Evolutionary conservation across 2,888 invertebrate species (phyloP), one percentile per base, ranked within the genome.

Genomic region (Polia nebulosa): DNA sequence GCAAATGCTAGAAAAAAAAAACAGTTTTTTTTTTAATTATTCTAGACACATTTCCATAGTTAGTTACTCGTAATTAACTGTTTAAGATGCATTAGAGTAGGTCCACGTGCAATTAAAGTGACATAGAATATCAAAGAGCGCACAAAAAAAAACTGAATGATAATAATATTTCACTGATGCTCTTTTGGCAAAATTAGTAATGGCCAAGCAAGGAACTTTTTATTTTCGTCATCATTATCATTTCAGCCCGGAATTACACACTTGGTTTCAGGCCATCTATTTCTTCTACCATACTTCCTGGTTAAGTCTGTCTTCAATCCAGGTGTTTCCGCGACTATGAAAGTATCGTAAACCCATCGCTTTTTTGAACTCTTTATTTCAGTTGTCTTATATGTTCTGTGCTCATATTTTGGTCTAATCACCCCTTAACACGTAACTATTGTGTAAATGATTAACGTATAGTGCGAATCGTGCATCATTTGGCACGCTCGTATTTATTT

Each of bases 401-500:
- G 25, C 17, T 27, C 22, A 32, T 36, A 55, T 77, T 49, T 39
- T 41, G 11, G 53, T 75, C 45, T 75, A 78, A 64, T 64, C 78
- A 55, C 72, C 34, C 51, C 74, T 64, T 76, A 74, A 76, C 76
- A 78, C 77, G 79, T 78, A 71, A 80, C 80, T 84, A 87, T 90
- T 89, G 90, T 89, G 89, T 87, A 90, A 91, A 89, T 91, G 88
- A 89, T 86, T 84, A 87, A 87, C 87, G 88, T 86, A 74, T 80
- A 74, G 75, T 81, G 69, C 78, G 85, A 86, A 89, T 94, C 94
- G 94, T 94, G 94, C 93, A 88, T 92, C 91, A 90, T 90, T 90
- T 90, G 85, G 88, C 92, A 90, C 89, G 92, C 87, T 91, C 86
- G 88, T 89, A 90, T 92, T 91, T 92, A 93, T 93, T 92, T 90